A percentile compares a stretch with the other conserved stretches of the same genome.
These are phyloP conservation scores for Crypturellus tataupa DNA, from an alignment of 2,797 vertebrate genomes.

Conservation along the genomic window DNA sequence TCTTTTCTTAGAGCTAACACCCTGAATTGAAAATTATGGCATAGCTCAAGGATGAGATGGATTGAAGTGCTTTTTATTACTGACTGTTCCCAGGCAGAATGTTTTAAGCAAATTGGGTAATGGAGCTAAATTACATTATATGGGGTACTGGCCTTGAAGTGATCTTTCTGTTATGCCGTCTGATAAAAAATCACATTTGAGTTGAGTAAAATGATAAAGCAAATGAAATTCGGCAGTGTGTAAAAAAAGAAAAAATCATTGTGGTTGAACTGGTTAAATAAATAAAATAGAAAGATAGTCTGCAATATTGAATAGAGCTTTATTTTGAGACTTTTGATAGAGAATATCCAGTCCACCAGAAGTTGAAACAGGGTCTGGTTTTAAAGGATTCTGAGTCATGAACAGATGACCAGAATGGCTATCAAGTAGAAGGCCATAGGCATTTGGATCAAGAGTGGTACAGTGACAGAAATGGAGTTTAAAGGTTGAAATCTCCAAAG, in stretches of 20 bases:
- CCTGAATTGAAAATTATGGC: constrained; percentile 62
- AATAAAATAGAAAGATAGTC: background rate
- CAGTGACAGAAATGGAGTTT: background rate
- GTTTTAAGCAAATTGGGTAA: constrained; percentile 70
- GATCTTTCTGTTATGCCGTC: constrained; percentile 62
- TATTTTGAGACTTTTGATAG: background rate
- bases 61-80: constrained; percentile 73
- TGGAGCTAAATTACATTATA: constrained; percentile 71
- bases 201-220: constrained; percentile 51
- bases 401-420: background rate
- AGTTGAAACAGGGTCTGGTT: background rate
- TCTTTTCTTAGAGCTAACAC: background rate
- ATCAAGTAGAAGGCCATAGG: background rate
- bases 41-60: constrained; percentile 50
- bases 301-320: background rate
- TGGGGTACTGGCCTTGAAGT: constrained; percentile 55
- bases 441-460: background rate
- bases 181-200: constrained; percentile 69
- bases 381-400: background rate
- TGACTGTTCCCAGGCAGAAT: constrained; percentile 61
- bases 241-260: background rate
- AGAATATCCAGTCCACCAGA: background rate
- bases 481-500: background rate
- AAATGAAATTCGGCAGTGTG: constrained; percentile 36
- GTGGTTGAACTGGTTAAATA: background rate